These are phyloP conservation scores for Pteria penguin DNA, from an alignment of 2,888 invertebrate genomes.

Conservation along the genomic window DNA sequence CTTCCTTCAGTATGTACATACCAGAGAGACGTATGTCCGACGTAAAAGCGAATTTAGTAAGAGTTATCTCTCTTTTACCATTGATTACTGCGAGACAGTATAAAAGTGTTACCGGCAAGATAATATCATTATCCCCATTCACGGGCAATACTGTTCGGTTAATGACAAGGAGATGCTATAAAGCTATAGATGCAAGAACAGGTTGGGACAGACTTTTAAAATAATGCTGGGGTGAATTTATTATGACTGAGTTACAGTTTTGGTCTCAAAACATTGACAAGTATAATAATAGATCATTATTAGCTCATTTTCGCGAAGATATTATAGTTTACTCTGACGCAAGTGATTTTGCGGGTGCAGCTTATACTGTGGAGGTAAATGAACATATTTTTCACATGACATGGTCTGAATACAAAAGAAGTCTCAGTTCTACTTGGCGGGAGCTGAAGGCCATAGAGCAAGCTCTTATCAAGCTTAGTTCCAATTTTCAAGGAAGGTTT, in stretches of 20 bases:
- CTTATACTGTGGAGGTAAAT: neutral
- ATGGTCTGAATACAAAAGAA: neutral
- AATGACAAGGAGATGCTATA: neutral
- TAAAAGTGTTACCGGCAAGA: neutral
- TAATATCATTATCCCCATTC: neutral
- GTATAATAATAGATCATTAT: slow-evolving; percentile 1
- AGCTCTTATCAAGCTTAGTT: too few relatives aligned
- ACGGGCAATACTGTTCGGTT: neutral
- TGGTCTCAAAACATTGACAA: too few relatives aligned
- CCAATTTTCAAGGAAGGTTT: too few relatives aligned
- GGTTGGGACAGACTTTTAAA: neutral
- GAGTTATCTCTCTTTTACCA: too few relatives aligned
- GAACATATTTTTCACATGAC: neutral
- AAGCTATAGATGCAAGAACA: neutral
- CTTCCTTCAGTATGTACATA: too few relatives aligned
- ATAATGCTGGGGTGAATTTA: neutral
- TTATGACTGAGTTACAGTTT: neutral
- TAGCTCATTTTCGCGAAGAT: neutral
- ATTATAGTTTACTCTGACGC: slow-evolving; percentile 10
- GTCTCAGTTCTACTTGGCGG: neutral
- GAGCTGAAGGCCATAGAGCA: too few relatives aligned
- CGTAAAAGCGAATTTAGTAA: too few relatives aligned
- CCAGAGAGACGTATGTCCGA: too few relatives aligned
- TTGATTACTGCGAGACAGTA: neutral
- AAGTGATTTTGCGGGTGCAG: slow-evolving; percentile 11